Evolutionary conservation across 2,888 invertebrate species (phyloP).

Genomic region (Lasioglossum malachurum): DNA sequence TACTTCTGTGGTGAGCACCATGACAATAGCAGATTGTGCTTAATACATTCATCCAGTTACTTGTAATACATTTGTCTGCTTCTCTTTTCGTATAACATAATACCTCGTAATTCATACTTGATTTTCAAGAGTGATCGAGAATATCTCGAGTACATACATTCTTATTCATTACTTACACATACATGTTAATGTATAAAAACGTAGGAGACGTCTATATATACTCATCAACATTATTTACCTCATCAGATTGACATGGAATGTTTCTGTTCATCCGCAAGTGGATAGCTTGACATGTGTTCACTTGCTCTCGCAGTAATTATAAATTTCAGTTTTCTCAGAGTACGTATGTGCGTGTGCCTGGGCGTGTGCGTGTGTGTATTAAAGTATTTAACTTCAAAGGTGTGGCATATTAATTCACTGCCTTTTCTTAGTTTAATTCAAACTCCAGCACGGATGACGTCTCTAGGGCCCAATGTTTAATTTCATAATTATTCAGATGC

Average conservation of each 20-base stretch:
- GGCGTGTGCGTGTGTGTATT: neutral
- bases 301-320: conserved; percentile 16
- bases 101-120: neutral
- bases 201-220: neutral
- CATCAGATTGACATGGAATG: conserved; percentile 49
- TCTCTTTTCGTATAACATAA: neutral
- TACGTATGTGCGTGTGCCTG: neutral
- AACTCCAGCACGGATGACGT: conserved; percentile 10
- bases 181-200: neutral
- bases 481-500: conserved; percentile 23
- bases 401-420: conserved; percentile 38
- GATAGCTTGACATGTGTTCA: neutral
- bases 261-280: conserved; percentile 12
- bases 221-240: conserved; percentile 24
- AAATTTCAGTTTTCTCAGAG: conserved; percentile 23
- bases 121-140: neutral
- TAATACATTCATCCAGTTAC: neutral
- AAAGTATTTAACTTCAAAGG: conserved; percentile 22
- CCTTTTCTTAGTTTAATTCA: conserved; percentile 28
- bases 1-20: neutral
- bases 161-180: neutral
- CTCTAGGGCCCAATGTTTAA: conserved; percentile 21
- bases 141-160: neutral
- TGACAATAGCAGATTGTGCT: neutral
- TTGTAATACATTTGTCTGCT: conserved; percentile 9